Evolutionary conservation across 2,888 invertebrate genomes (phyloP).

Genomic region (Magallana nippona): DNA sequence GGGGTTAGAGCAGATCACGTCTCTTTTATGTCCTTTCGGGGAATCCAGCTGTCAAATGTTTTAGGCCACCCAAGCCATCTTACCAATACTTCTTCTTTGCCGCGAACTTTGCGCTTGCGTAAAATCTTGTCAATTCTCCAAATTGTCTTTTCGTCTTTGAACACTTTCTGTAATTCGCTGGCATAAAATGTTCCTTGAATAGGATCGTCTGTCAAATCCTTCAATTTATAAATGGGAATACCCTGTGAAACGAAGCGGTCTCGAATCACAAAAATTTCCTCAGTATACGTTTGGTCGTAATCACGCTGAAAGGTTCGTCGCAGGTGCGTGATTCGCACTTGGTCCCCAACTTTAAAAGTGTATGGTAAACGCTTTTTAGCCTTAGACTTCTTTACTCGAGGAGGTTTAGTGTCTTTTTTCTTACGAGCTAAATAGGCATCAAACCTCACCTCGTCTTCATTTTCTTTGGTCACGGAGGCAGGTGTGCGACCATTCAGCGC

Average conservation of each 20-base stretch:
- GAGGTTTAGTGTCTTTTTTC: neutral
- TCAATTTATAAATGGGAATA: constrained; percentile 37
- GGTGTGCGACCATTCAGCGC: constrained; percentile 40
- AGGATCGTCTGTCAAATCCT: constrained; percentile 36
- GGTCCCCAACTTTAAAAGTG: constrained; percentile 45
- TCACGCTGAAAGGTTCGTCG: constrained; percentile 45
- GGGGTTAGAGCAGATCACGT: constrained; percentile 4
- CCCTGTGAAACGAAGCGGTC: constrained; percentile 36
- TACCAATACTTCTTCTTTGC: constrained; percentile 9
- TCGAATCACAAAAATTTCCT: constrained; percentile 40
- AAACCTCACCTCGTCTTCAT: constrained; percentile 45
- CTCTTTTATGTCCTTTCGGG: neutral
- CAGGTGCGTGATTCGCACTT: constrained; percentile 46
- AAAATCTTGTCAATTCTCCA: constrained; percentile 39
- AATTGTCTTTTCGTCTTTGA: neutral
- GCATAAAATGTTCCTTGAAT: constrained; percentile 9
- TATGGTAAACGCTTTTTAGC: constrained; percentile 13
- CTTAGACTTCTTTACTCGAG: too few species aligned
- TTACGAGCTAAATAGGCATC: constrained; percentile 38
- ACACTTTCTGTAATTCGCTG: constrained; percentile 23
- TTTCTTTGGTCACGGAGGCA: constrained; percentile 32
- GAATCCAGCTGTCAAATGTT: constrained; percentile 39
- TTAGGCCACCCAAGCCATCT: constrained; percentile 27
- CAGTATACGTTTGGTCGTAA: constrained; percentile 50
- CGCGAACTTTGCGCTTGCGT: neutral